Evolutionary conservation across 2,888 invertebrate genomes (phyloP).

Genomic region (Drosophila nr. fundita): DNA sequence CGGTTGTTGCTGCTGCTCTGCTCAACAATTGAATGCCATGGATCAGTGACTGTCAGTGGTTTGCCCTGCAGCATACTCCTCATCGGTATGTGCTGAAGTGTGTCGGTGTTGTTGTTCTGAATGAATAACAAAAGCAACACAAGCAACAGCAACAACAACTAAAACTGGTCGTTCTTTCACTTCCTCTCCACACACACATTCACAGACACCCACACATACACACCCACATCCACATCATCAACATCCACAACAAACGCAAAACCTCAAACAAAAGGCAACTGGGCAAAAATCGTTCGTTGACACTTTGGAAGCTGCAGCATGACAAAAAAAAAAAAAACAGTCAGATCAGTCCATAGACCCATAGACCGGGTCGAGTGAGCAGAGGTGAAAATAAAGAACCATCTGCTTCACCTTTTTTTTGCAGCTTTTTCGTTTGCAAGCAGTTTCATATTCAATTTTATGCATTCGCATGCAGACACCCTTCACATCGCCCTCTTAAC

Average conservation of each 20-base stretch:
- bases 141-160: constrained; percentile 17
- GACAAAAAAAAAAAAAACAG: constrained; percentile 18
- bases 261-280: constrained; percentile 55
- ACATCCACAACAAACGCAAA: constrained; percentile 10
- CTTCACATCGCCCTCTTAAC: constrained; percentile 2
- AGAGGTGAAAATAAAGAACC: constrained; percentile 13
- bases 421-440: constrained; percentile 34
- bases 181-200: constrained; percentile 33
- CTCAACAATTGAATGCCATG: constrained; percentile 74
- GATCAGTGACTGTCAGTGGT: constrained; percentile 75
- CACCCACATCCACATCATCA: neutral
- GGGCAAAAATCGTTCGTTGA: constrained; percentile 79
- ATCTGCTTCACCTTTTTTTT: constrained; percentile 7
- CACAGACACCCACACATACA: too few relatives aligned
- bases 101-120: constrained; percentile 42
- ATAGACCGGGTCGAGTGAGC: constrained; percentile 13
- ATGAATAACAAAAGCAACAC: constrained; percentile 10
- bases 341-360: constrained; percentile 26
- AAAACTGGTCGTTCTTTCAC: constrained; percentile 52
- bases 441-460: constrained; percentile 66
- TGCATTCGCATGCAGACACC: constrained; percentile 49
- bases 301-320: constrained; percentile 60
- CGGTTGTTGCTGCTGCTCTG: constrained; percentile 33
- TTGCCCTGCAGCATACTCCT: constrained; percentile 32
- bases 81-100: constrained; percentile 44